Percentiles rank a stretch among this genome's conserved stretches.
Conservation (phyloP, 2,797 vertebrate genomes). For the Loriculus beryllinus region DNA sequence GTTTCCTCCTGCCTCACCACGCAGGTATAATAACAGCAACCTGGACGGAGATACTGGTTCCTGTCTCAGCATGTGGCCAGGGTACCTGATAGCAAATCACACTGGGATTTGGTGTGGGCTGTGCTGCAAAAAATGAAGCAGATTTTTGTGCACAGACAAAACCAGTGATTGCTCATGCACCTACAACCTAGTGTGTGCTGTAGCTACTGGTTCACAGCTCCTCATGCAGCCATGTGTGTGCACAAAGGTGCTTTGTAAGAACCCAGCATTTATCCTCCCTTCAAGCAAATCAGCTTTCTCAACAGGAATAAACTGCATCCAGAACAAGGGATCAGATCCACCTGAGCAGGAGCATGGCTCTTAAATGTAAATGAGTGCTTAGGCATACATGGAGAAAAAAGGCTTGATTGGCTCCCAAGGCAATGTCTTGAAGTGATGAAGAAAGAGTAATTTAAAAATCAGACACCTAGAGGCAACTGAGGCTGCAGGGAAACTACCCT, state of each 20-base stretch:
- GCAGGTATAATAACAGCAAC: background rate
- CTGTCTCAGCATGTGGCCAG: accelerated
- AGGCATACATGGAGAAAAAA: background rate
- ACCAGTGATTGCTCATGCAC: background rate
- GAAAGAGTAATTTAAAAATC: slow-evolving; percentile 28
- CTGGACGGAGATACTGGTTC: background rate
- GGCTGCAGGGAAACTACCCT: background rate
- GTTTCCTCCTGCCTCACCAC: background rate
- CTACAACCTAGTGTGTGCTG: background rate
- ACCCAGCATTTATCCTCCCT: background rate
- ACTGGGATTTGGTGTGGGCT: background rate
- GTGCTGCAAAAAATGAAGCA: background rate
- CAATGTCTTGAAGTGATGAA: background rate
- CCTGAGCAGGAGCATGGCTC: background rate
- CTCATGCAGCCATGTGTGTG: background rate
- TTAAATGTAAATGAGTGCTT: background rate
- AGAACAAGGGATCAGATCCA: background rate
- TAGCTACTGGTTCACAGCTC: background rate
- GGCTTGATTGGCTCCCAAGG: background rate
- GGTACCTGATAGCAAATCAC: background rate
- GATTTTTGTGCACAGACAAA: background rate
- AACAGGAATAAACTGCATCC: background rate
- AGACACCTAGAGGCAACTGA: background rate
- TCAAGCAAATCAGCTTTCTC: background rate
- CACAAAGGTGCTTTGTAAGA: background rate